phyloP scores from a whole-genome alignment of 2,113 vertebrate species.

The Delphinus delphis region DNA sequence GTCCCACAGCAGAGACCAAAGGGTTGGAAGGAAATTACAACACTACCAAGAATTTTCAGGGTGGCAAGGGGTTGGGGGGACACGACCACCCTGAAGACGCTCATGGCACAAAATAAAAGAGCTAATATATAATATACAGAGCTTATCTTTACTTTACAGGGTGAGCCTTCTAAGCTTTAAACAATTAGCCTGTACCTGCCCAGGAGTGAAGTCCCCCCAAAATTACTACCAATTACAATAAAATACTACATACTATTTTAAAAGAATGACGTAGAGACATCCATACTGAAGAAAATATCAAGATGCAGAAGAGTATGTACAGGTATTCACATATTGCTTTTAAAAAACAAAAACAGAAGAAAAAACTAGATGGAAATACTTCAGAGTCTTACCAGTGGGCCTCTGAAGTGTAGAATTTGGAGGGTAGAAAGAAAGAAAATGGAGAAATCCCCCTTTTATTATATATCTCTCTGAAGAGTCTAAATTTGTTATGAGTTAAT shows the following conservation, averaged over 20 bases:
- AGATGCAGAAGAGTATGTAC: neutral
- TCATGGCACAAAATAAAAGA: neutral
- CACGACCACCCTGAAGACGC: neutral
- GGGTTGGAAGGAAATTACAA: neutral
- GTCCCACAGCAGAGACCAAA: neutral
- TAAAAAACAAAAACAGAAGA: neutral
- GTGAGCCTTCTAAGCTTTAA: neutral
- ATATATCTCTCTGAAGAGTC: neutral
- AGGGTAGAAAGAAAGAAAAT: neutral
- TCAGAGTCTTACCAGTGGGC: neutral
- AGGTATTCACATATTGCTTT: neutral
- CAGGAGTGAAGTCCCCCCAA: neutral
- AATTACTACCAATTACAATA: neutral
- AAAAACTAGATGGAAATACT: neutral
- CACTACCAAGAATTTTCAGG: neutral
- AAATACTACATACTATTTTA: neutral
- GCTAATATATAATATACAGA: neutral
- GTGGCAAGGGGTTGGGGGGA: fast-evolving
- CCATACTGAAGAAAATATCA: neutral
- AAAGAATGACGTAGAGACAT: neutral
- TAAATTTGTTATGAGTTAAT: neutral
- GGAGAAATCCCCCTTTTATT: neutral
- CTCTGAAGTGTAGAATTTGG: neutral
- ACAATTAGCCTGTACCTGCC: neutral
- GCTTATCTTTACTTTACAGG: neutral